Evolutionary conservation across 2,888 invertebrate species (phyloP), one percentile per base, ranked within the genome.

Genomic region (Lasioglossum calceatum): DNA sequence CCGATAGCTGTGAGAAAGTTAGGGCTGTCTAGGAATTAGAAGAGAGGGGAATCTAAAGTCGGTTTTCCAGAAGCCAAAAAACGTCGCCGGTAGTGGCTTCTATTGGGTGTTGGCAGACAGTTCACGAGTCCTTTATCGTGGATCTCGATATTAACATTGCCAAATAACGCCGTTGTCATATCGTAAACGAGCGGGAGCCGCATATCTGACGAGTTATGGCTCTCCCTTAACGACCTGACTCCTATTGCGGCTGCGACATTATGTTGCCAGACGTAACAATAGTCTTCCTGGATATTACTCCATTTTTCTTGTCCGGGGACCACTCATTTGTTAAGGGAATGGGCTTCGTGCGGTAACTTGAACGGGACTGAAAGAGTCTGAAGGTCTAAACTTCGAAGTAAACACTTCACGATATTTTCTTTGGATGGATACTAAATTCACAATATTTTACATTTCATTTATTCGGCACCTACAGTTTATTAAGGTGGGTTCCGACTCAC

Each of bases 21-120:
- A 32, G 64, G 64, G 64, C 14, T 27, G 16, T 32, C 64, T 32
- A 32, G 64, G 32, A 64, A 64, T 64, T 64, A 16, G 64, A 5
- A 1, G n/a, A 27, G 61, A 14, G 64, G 27, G 27, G 16, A 14
- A 14, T 32, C 64, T 32, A 64, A 64, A 23, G 32, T 64, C 32
- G 32, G 64, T 64, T 64, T 64, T 32, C 32, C 64, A 64, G 64
- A 64, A 64, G 64, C 64, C 64, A 64, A 64, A 64, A 64, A 64
- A 64, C 64, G 7, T 64, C 64, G 64, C 16, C 16, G 64, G 27
- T 27, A 32, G 16, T 7, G 64, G 64, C 64, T 64, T 64, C 64
- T 64, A 64, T 32, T 7, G 16, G 16, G 64, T 64, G 64, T 64
- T 16, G 27, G 64, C 16, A 64, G 64, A 16, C 7, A 16, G 16